phyloP scores from a whole-genome alignment of 2,888 invertebrate genomes.

The Eurytoma californica region DNA sequence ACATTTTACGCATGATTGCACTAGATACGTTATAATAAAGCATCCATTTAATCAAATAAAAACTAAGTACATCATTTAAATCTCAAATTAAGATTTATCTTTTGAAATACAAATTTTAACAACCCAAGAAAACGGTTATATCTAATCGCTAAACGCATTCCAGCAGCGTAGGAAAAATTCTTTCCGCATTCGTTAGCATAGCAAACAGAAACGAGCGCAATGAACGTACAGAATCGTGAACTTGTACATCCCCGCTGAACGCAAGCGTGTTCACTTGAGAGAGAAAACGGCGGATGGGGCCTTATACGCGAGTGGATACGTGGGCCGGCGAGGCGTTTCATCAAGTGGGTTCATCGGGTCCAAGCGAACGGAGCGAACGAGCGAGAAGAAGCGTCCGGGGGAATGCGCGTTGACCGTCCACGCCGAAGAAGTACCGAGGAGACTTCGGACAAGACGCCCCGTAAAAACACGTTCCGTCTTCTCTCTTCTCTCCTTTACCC shows the following conservation, averaged over 20 bases:
- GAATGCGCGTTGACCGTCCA: slow-evolving; percentile 58
- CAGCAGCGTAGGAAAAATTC: neutral
- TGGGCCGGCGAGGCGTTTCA: slow-evolving; percentile 67
- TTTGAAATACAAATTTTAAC: no score
- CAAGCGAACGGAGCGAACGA: slow-evolving; percentile 61
- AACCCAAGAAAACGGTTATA: no score
- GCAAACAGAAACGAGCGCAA: slow-evolving; percentile 22
- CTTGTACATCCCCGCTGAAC: no score
- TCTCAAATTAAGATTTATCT: no score
- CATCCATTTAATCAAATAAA: no score
- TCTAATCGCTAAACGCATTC: no score
- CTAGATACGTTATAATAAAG: no score
- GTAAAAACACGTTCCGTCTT: slow-evolving; percentile 65
- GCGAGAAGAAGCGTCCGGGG: slow-evolving; percentile 50
- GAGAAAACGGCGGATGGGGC: slow-evolving; percentile 10
- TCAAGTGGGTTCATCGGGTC: slow-evolving; percentile 73
- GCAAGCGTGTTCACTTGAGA: neutral
- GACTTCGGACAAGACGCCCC: slow-evolving; percentile 55
- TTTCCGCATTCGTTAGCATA: slow-evolving; percentile 11
- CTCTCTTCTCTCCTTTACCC: slow-evolving; percentile 56
- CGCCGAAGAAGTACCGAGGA: slow-evolving; percentile 62
- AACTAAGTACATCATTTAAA: no score
- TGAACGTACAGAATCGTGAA: no score
- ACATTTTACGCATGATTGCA: no score
- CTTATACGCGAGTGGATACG: slow-evolving; percentile 56